These are phyloP conservation scores for Axea sp. DNA, from an alignment of 2,888 invertebrate species.

Conservation along the genomic window DNA sequence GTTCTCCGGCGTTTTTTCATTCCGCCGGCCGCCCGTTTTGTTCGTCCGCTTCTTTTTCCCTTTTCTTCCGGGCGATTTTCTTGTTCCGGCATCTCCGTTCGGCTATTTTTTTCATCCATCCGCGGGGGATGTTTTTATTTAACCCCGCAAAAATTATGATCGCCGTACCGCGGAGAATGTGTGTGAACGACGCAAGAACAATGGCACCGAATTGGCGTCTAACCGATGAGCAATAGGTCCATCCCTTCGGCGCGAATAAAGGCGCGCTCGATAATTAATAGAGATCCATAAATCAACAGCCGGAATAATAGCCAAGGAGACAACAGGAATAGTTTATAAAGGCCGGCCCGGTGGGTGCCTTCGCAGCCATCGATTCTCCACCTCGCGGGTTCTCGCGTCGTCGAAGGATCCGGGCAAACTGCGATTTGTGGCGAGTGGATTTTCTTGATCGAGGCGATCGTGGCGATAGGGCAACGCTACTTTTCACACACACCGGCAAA, in stretches of 20 bases:
- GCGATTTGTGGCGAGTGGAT: too few relatives aligned
- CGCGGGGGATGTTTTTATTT: constrained; percentile 55
- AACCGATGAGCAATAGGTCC: constrained; percentile 79
- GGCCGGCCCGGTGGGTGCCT: constrained; percentile 62
- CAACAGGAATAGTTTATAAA: constrained; percentile 80
- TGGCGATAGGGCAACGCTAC: too few relatives aligned
- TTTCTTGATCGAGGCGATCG: too few relatives aligned
- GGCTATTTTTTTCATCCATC: constrained; percentile 47
- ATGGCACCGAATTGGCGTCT: constrained; percentile 78
- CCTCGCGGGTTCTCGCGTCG: constrained; percentile 11
- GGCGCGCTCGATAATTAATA: constrained; percentile 79
- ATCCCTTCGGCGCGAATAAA: constrained; percentile 79
- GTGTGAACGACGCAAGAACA: constrained; percentile 79
- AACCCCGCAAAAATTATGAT: constrained; percentile 69
- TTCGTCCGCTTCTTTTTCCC: constrained; percentile 50
- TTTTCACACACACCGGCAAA: too few relatives aligned
- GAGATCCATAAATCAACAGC: constrained; percentile 77
- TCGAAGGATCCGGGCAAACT: not conserved
- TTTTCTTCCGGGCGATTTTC: constrained; percentile 62
- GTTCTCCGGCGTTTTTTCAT: constrained; percentile 15
- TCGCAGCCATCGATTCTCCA: constrained; percentile 60
- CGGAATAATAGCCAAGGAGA: constrained; percentile 79
- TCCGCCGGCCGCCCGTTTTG: constrained; percentile 55
- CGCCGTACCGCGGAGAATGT: constrained; percentile 69
- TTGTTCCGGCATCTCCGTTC: constrained; percentile 60